Conservation (phyloP, 1,140 invertebrate species). For the Rhyacophila brunnea region DNA sequence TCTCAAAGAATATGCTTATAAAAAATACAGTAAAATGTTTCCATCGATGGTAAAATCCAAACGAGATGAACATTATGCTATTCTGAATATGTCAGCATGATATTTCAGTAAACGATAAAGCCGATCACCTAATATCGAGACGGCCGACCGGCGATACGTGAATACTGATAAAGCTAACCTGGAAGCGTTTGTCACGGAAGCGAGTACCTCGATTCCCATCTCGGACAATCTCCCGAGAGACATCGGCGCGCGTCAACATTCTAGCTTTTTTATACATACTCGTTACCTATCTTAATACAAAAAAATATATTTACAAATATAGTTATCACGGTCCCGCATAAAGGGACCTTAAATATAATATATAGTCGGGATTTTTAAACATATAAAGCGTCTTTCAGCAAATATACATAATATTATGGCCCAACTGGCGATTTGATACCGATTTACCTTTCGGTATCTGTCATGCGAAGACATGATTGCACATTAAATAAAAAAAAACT, state of each 20-base stretch:
- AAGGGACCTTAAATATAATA: not conserved
- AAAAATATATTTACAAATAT: conserved; percentile 18
- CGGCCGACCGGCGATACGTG: conserved; percentile 6
- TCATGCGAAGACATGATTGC: conserved; percentile 25
- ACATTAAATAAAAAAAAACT: conserved; percentile 31
- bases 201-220: conserved; percentile 16
- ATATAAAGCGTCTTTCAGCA: not conserved
- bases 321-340: not conserved
- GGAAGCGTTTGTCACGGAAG: conserved; percentile 23
- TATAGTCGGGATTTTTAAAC: not conserved
- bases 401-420: not conserved
- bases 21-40: conserved; percentile 34
- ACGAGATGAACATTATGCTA: conserved; percentile 28
- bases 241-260: conserved; percentile 13
- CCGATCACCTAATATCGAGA: conserved; percentile 4
- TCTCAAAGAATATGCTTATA: conserved; percentile 35
- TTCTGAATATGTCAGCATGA: conserved; percentile 35
- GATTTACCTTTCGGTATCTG: conserved; percentile 14
- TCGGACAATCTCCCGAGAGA: conserved; percentile 12
- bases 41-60: conserved; percentile 29
- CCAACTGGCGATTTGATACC: too few species aligned
- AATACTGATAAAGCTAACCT: conserved; percentile 19
- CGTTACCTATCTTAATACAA: conserved; percentile 6
- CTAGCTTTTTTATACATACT: conserved; percentile 22
- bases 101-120: conserved; percentile 25